Percentiles rank a stretch among this genome's conserved stretches.
These are phyloP conservation scores for Parnassius orleans DNA, from an alignment of 2,888 invertebrate species.

Conservation along the genomic window DNA sequence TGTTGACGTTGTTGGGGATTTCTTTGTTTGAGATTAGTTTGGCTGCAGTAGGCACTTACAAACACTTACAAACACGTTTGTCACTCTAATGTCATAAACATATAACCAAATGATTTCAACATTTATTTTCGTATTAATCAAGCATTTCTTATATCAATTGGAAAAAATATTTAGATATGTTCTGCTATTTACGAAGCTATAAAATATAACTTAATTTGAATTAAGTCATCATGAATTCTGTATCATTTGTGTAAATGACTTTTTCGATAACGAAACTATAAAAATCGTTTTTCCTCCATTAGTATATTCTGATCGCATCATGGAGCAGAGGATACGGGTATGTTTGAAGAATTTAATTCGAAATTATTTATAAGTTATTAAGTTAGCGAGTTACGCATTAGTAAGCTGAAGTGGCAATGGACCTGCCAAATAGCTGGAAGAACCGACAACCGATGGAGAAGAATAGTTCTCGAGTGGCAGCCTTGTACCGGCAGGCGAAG, in stretches of 20 bases:
- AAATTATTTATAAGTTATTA: too few species aligned
- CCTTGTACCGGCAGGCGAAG: too few species aligned
- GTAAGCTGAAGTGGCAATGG: too few species aligned
- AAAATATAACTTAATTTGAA: not conserved
- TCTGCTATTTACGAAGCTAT: not conserved
- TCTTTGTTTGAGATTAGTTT: too few species aligned
- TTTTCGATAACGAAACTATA: slow-evolving; percentile 14
- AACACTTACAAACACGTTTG: too few species aligned
- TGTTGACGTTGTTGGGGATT: too few species aligned
- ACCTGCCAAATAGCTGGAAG: too few species aligned
- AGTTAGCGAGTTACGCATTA: too few species aligned
- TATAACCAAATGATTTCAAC: slow-evolving; percentile 2
- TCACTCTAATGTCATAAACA: too few species aligned
- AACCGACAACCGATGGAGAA: too few species aligned
- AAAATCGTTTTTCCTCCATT: not conserved
- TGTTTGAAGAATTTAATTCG: not conserved
- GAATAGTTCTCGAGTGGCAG: too few species aligned
- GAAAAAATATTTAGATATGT: not conserved
- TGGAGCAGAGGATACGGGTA: slow-evolving; percentile 12
- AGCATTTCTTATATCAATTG: not conserved
- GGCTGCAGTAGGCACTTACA: too few species aligned
- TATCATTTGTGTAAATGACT: slow-evolving; percentile 2
- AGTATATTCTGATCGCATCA: slow-evolving; percentile 10
- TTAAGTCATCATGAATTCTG: not conserved
- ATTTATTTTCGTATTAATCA: slow-evolving; percentile 5